Percentiles rank a stretch among this genome's conserved stretches.
Conservation (phyloP, 2,113 vertebrate species). For the Epinephelus fuscoguttatus region DNA sequence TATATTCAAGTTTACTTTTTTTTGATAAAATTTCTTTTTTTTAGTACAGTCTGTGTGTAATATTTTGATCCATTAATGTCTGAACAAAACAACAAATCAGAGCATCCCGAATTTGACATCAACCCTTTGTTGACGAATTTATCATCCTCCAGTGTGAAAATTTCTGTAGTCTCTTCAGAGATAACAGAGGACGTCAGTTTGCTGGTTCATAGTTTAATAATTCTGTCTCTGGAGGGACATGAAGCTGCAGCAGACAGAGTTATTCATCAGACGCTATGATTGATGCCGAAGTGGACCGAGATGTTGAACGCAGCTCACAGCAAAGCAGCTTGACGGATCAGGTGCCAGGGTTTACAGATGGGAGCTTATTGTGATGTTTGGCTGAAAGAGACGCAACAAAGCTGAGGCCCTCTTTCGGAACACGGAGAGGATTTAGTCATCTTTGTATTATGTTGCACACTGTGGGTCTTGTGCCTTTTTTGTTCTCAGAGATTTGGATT, state of each 20-base stretch:
- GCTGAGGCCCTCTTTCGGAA: neutral
- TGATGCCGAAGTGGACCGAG: neutral
- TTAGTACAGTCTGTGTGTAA: no score
- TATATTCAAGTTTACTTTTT: no score
- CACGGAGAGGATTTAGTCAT: slow-evolving; percentile 1
- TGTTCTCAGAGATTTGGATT: slow-evolving; percentile 3
- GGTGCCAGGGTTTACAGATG: slow-evolving; percentile 35
- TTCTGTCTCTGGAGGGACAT: neutral
- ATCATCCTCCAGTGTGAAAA: neutral
- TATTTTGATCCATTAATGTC: no score
- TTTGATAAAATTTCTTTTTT: no score
- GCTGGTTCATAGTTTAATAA: slow-evolving; percentile 2
- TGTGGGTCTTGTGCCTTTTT: neutral
- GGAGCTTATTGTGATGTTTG: slow-evolving; percentile 26
- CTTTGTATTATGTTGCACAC: neutral
- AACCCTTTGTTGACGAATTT: neutral
- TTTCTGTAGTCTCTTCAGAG: slow-evolving; percentile 1
- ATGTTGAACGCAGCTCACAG: neutral
- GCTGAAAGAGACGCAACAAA: slow-evolving; percentile 31
- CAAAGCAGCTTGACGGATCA: slow-evolving; percentile 28
- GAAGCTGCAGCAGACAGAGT: slow-evolving; percentile 1
- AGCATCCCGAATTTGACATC: neutral
- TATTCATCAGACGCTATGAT: neutral
- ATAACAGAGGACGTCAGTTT: slow-evolving; percentile 12
- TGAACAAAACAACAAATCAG: neutral